Evolutionary conservation across 2,888 invertebrate species (phyloP).

Genomic region (Coremacera marginata): DNA sequence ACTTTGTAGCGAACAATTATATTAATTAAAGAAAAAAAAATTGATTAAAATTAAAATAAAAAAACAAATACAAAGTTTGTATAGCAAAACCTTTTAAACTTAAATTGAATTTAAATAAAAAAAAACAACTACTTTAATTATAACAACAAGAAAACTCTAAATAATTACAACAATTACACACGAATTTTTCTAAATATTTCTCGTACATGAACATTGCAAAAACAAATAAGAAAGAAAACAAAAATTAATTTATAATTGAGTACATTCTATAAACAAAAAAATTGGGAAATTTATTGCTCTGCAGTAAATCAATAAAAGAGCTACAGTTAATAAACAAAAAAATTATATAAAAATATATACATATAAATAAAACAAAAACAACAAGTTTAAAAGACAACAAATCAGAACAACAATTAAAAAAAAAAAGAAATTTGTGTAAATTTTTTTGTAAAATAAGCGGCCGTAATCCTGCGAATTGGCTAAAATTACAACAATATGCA

Average conservation of each 20-base stretch:
- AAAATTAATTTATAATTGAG: constrained; percentile 8
- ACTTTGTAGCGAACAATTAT: constrained; percentile 14
- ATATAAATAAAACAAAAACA: background rate
- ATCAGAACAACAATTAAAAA: constrained; percentile 21
- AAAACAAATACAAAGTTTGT: constrained; percentile 68
- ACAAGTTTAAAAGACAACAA: background rate
- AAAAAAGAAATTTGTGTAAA: constrained; percentile 19
- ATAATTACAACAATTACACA: constrained; percentile 45
- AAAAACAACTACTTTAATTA: constrained; percentile 44
- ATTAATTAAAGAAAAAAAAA: constrained; percentile 26
- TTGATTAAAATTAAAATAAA: constrained; percentile 55
- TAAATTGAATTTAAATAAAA: constrained; percentile 60
- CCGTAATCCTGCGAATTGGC: background rate
- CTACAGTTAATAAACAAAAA: constrained; percentile 34
- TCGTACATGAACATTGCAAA: constrained; percentile 33
- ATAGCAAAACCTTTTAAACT: constrained; percentile 59
- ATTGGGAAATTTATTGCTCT: constrained; percentile 9
- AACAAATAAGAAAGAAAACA: no score
- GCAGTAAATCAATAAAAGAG: constrained; percentile 30
- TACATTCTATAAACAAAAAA: constrained; percentile 34
- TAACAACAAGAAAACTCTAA: constrained; percentile 25
- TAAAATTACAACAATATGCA: constrained; percentile 7
- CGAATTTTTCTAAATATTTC: constrained; percentile 58
- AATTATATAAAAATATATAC: constrained; percentile 15
- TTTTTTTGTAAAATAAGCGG: constrained; percentile 16